A percentile compares a stretch with the other conserved stretches of the same genome.
Conservation (phyloP, 2,888 invertebrate species). For the Augochlorella aurata region DNA sequence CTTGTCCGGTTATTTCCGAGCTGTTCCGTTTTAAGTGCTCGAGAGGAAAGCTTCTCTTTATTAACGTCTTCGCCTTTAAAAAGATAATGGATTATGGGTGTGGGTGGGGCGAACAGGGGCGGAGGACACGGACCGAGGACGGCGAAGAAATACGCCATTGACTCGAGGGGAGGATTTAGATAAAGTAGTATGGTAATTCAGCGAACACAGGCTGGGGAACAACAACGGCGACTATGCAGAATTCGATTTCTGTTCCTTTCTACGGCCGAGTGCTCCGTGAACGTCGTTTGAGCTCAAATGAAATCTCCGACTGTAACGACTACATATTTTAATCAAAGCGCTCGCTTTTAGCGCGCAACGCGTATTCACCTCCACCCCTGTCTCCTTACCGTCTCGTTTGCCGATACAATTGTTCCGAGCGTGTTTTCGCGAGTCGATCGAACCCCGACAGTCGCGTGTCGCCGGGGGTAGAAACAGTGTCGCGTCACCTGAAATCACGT, state of each 20-base stretch:
- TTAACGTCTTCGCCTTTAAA: conserved; percentile 45
- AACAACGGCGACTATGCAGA: conserved; percentile 24
- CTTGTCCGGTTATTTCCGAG: not conserved
- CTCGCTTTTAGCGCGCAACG: conserved; percentile 26
- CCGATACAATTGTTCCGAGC: not conserved
- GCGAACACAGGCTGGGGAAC: conserved; percentile 18
- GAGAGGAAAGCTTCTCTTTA: conserved; percentile 23
- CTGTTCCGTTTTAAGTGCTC: conserved; percentile 7
- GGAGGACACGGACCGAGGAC: not conserved
- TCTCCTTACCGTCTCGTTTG: not conserved
- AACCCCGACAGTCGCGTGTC: not conserved
- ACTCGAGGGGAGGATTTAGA: conserved; percentile 27
- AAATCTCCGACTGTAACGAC: conserved; percentile 30
- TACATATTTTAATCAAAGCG: conserved; percentile 45
- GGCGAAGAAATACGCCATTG: conserved; percentile 28
- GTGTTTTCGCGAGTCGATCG: conserved; percentile 7
- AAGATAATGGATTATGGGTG: conserved; percentile 38
- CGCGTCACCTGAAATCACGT: too few species aligned
- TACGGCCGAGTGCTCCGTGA: not conserved
- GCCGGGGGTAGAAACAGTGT: not conserved
- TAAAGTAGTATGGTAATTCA: conserved; percentile 50
- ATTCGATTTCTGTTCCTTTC: conserved; percentile 40
- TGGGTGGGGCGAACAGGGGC: not conserved
- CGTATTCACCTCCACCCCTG: conserved; percentile 2
- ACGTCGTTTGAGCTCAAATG: conserved; percentile 33